A percentile compares a stretch with the other conserved stretches of the same genome.
Evolutionary conservation across 2,888 invertebrate species (phyloP).

Genomic region (Cybosia mesomella): DNA sequence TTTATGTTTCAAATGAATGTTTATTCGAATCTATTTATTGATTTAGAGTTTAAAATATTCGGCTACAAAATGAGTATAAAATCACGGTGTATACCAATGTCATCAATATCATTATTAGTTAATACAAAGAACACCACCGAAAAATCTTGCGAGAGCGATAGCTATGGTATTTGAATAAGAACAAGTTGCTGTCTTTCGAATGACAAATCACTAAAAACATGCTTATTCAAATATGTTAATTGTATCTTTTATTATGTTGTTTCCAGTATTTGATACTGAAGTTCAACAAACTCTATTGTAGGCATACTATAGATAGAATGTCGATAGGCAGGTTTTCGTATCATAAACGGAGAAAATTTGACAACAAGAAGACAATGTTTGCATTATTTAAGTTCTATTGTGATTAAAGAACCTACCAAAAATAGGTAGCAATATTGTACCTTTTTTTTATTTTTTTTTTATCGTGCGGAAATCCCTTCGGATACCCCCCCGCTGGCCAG

Average conservation of each 20-base stretch:
- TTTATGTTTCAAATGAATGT: no score
- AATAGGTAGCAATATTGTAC: not conserved
- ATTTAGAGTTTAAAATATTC: no score
- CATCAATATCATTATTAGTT: no score
- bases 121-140: no score
- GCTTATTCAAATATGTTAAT: not conserved
- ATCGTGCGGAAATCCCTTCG: no score
- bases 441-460: no score
- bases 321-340: constrained; percentile 1
- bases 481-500: no score
- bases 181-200: not conserved
- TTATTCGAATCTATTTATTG: no score
- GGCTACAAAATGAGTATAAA: no score
- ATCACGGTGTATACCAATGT: no score
- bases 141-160: not conserved
- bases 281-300: constrained; percentile 8
- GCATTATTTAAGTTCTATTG: not conserved
- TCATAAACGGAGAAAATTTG: not conserved
- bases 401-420: not conserved
- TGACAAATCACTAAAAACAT: not conserved
- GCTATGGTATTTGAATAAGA: not conserved
- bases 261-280: not conserved
- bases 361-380: not conserved
- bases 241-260: not conserved
- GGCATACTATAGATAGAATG: constrained; percentile 1